Base-by-base conservation (phyloP, 2,797 vertebrate species). In the Muscicapa comitata region DNA sequence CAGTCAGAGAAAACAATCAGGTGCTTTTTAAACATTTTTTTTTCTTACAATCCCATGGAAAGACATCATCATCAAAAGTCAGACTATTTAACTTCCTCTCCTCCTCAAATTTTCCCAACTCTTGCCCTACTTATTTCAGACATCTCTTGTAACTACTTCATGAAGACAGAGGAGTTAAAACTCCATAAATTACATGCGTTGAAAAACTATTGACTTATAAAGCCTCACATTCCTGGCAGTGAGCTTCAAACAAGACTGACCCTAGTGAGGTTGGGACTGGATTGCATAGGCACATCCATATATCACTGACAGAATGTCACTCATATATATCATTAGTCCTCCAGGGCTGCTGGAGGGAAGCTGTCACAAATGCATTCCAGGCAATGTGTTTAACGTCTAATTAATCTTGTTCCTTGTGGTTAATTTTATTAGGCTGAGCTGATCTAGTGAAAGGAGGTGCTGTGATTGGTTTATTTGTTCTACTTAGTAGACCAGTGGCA, bases 361-460 rank as follows among this genome's bases (percentile, higher is more conserved):
- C 28, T 80, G 72, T 65, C 57, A 91, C 63, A 80, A 73, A 45
- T 20, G 29, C 48, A 23, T 89, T 58, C 40, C 84, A 71, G 77
- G 51, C 55, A 87, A 38, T 23, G 29, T 50, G 50, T 71, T 94
- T 85, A 92, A 80, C 6, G 2, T 79, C 85, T 62, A 89, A 73
- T 90, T 93, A 86, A 73, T 91, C 74, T 89, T 86, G 29, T 87
- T 94, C 40, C 71, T 89, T 6, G 0, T 47, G 48, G 40, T 51
- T 73, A 59, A 75, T 83, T 96, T 89, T 79, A 70, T 87, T 85
- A 55, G 33, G 37, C 40, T 91, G 84, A 93, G 47, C 74, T 85
- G 81, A 67, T 85, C 38, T 71, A 50, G 21, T 76, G 59, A 79
- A 93, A 78, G 29, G 26, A 85, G 45, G 3, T 57, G 42, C 10